Evolutionary conservation across 2,797 vertebrate species (phyloP).

Genomic region (Telmatherina bonti): DNA sequence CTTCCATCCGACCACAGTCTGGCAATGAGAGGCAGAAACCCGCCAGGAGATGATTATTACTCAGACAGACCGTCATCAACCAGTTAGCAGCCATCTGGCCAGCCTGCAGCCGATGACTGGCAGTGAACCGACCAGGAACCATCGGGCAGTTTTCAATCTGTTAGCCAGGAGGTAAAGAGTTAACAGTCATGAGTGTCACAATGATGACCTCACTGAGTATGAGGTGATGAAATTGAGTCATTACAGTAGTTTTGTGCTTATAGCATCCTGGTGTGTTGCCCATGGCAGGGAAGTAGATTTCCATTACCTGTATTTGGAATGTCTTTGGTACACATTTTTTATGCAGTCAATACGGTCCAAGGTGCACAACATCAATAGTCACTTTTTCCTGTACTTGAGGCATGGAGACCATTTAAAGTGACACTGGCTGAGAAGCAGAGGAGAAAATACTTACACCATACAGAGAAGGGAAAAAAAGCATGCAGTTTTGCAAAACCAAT

Average conservation of each 20-base stretch:
- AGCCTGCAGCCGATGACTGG: conserved; percentile 46
- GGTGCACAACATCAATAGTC: not conserved
- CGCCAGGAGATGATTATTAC: conserved; percentile 42
- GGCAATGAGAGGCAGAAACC: conserved; percentile 43
- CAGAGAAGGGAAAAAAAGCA: not conserved
- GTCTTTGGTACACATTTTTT: not conserved
- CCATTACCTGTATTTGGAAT: not conserved
- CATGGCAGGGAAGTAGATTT: not conserved
- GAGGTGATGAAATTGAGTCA: conserved; percentile 7
- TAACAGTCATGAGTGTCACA: conserved; percentile 25
- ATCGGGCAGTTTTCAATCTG: conserved; percentile 44
- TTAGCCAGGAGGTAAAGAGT: conserved; percentile 34
- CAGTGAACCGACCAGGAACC: conserved; percentile 41
- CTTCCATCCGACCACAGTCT: conserved; percentile 25
- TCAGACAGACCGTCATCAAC: conserved; percentile 44
- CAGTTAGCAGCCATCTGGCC: conserved; percentile 61
- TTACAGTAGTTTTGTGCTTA: not conserved
- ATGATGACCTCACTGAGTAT: conserved; percentile 24
- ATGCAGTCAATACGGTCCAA: not conserved
- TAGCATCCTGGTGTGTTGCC: not conserved
- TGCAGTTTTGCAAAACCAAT: not conserved
- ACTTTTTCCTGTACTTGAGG: no score
- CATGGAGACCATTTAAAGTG: no score
- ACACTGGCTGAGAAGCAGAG: no score
- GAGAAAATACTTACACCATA: no score